phyloP scores from a whole-genome alignment of 2,888 invertebrate genomes.

The Eilema griseolum region DNA sequence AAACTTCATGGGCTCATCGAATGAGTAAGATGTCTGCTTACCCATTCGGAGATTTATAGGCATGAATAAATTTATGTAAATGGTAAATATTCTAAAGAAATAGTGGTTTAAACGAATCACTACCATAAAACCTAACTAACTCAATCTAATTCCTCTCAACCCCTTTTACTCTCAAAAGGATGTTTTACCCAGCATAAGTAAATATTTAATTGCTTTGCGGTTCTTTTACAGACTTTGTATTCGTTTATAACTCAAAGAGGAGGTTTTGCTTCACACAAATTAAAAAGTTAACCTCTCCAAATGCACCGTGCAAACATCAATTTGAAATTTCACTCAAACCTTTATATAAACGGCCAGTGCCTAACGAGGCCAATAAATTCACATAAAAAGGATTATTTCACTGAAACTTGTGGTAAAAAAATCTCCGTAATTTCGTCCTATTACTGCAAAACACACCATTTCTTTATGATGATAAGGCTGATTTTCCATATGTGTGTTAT shows the following conservation, averaged over 20 bases:
- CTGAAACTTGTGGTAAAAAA: slow-evolving; percentile 15
- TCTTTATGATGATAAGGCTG: not conserved
- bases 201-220: not conserved
- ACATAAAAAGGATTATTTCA: slow-evolving; percentile 15
- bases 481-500: not conserved
- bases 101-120: not conserved
- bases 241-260: not conserved
- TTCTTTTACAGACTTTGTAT: not conserved
- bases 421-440: not conserved
- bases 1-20: too few relatives aligned
- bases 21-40: too few relatives aligned
- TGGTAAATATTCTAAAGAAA: not conserved
- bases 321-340: slow-evolving; percentile 13
- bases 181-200: not conserved
- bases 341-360: slow-evolving; percentile 11
- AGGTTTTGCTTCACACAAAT: slow-evolving; percentile 3
- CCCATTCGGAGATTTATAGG: too few relatives aligned
- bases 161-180: not conserved
- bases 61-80: too few relatives aligned
- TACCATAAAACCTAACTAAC: not conserved
- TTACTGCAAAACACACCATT: slow-evolving; percentile 7
- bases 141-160: not conserved
- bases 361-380: slow-evolving; percentile 18
- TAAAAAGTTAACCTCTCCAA: slow-evolving; percentile 4
- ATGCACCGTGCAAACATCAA: slow-evolving; percentile 7